Evolutionary conservation across 2,797 vertebrate species (phyloP).

Genomic region (Synaphobranchus kaupii): DNA sequence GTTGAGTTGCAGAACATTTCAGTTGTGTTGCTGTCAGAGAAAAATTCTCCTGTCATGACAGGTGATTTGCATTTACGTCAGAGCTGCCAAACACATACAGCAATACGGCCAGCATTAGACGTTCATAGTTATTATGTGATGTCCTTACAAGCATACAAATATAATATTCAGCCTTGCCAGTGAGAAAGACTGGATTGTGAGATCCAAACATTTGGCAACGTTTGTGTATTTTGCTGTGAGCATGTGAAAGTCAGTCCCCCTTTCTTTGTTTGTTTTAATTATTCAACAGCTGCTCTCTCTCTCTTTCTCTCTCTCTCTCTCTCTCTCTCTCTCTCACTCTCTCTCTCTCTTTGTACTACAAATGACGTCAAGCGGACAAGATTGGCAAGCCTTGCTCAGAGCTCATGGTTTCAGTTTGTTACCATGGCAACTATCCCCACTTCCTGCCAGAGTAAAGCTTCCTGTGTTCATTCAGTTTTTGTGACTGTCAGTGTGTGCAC

Average conservation of each 20-base stretch:
- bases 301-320: slow-evolving; percentile 47
- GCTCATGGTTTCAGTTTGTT: slow-evolving; percentile 75
- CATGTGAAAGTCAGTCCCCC: slow-evolving; percentile 52
- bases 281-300: slow-evolving; percentile 59
- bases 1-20: not conserved
- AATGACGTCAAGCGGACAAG: slow-evolving; percentile 76
- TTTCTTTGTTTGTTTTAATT: slow-evolving; percentile 60
- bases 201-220: slow-evolving; percentile 35
- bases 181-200: not conserved
- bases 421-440: slow-evolving; percentile 78
- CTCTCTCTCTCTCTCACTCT: slow-evolving; percentile 45
- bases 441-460: slow-evolving; percentile 78
- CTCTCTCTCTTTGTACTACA: slow-evolving; percentile 62
- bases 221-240: slow-evolving; percentile 51
- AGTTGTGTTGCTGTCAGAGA: not conserved
- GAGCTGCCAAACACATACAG: not conserved
- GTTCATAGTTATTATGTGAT: not conserved
- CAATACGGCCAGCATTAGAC: not conserved
- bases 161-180: not conserved
- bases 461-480: slow-evolving; percentile 82
- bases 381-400: slow-evolving; percentile 61
- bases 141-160: not conserved
- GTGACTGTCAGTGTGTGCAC: slow-evolving; percentile 49
- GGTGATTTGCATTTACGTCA: slow-evolving; percentile 32
- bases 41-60: not conserved